A percentile compares a stretch with the other conserved stretches of the same genome.
Conservation (phyloP, 2,888 invertebrate genomes). For the Drosophila incognita region DNA sequence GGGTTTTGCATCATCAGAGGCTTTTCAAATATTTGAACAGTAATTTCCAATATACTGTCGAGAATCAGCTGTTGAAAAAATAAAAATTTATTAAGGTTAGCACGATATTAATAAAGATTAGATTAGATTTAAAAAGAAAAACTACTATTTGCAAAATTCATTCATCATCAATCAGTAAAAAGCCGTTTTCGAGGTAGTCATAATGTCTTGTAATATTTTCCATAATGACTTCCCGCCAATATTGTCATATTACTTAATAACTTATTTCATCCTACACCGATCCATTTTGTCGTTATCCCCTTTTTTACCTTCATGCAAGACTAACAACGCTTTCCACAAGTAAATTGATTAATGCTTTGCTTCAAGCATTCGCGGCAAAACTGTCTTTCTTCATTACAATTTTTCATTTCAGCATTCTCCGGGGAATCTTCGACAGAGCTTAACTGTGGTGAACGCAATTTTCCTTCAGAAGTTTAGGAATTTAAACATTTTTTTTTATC, state of each 20-base stretch:
- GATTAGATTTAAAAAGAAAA: background rate
- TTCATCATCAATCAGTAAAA: too few species aligned
- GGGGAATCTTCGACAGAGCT: too few species aligned
- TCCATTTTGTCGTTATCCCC: background rate
- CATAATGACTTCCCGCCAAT: background rate
- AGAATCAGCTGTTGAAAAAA: constrained; percentile 26
- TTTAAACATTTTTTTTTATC: too few species aligned
- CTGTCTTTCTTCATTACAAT: background rate
- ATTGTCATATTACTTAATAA: background rate
- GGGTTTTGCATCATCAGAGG: constrained; percentile 4
- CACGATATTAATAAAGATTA: background rate
- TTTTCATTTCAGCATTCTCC: background rate
- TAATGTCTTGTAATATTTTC: background rate
- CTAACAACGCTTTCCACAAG: background rate
- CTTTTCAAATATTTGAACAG: constrained; percentile 25
- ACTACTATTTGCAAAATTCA: background rate
- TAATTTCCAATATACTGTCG: constrained; percentile 27
- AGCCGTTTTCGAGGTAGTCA: background rate
- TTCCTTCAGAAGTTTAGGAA: too few species aligned
- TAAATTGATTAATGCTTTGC: background rate
- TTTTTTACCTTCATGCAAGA: background rate
- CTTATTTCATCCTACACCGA: background rate
- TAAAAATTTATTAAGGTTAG: background rate
- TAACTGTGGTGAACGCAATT: too few species aligned
- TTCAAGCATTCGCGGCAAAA: background rate